phyloP scores from a whole-genome alignment of 2,888 invertebrate genomes.

The Eupithecia exiguata region DNA sequence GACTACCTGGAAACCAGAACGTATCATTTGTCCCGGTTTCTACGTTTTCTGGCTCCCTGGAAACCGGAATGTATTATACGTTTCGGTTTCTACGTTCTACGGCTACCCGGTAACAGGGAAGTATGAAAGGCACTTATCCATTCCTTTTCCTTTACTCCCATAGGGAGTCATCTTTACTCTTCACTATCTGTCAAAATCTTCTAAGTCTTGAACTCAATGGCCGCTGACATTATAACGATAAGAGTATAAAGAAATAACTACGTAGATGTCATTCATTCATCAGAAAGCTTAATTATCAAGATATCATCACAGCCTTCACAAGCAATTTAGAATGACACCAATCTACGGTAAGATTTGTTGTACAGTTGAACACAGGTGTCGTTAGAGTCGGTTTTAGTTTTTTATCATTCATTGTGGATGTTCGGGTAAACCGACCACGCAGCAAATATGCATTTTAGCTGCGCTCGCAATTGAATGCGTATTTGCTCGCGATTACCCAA shows the following conservation, averaged over 20 bases:
- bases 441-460: too few species aligned
- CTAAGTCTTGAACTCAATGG: not conserved
- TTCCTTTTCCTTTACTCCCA: not conserved
- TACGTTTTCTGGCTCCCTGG: too few species aligned
- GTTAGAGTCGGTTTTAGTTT: not conserved
- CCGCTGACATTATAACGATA: slow-evolving; percentile 1
- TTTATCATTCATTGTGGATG: not conserved
- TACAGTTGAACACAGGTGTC: not conserved
- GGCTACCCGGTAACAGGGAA: too few species aligned
- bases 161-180: not conserved
- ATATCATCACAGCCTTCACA: slow-evolving; percentile 32
- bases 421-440: too few species aligned
- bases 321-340: slow-evolving; percentile 30
- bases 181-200: not conserved
- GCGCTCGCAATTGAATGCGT: too few species aligned
- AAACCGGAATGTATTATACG: too few species aligned
- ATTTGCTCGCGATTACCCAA: too few species aligned
- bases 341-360: slow-evolving; percentile 8
- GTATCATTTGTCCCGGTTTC: too few species aligned
- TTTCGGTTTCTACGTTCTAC: too few species aligned
- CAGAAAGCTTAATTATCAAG: slow-evolving; percentile 21
- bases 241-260: not conserved
- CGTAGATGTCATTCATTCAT: not conserved
- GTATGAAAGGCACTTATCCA: not conserved
- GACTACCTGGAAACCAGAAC: too few species aligned